A percentile compares a stretch with the other conserved stretches of the same genome.
These are phyloP conservation scores for Rhipidura dahli DNA, from an alignment of 2,113 vertebrate genomes.

Conservation along the genomic window DNA sequence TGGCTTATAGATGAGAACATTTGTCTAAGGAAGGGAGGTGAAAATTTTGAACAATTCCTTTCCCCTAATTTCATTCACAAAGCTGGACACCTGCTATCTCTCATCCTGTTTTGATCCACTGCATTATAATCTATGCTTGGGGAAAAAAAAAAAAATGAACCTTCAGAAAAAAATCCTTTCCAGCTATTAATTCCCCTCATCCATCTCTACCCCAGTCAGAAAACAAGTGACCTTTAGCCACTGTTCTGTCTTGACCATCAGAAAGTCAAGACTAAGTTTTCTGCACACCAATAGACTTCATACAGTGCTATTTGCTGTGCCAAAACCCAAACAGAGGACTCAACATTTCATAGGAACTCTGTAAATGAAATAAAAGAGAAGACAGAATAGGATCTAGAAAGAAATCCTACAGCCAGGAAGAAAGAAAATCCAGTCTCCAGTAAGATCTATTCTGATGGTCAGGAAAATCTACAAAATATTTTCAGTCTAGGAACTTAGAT, in stretches of 20 bases:
- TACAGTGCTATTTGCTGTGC: background rate
- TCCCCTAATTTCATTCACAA: background rate
- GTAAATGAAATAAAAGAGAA: background rate
- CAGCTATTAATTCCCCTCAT: background rate
- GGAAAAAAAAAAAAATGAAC: background rate
- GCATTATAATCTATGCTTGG: background rate
- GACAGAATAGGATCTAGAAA: background rate
- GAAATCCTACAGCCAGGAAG: background rate
- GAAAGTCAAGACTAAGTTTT: background rate
- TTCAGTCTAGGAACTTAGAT: background rate
- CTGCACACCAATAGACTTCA: rapidly evolving
- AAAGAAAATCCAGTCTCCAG: background rate
- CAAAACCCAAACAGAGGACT: background rate
- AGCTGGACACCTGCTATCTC: background rate
- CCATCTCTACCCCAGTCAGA: background rate
- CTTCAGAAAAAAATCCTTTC: background rate
- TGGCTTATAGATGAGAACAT: background rate
- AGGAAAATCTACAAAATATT: background rate
- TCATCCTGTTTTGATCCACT: background rate
- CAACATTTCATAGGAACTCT: background rate
- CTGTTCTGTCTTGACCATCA: background rate
- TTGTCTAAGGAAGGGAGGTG: background rate
- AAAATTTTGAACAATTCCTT: background rate
- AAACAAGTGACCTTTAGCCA: background rate
- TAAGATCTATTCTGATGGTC: background rate